These are phyloP conservation scores for Crotalus horridus DNA, from an alignment of 2,113 vertebrate genomes.

Conservation along the genomic window DNA sequence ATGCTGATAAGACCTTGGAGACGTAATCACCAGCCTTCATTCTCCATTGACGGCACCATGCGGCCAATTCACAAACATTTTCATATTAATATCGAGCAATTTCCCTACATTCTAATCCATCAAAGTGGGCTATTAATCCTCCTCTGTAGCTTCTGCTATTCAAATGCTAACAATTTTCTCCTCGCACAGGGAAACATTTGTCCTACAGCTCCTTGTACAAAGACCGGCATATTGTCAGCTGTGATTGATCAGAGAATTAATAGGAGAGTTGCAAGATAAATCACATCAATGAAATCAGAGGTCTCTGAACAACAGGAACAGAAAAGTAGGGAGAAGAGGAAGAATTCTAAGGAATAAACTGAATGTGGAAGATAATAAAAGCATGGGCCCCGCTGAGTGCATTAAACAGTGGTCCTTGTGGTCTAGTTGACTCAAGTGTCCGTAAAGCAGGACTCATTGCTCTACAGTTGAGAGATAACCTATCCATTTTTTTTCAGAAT, in stretches of 20 bases:
- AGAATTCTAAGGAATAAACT: constrained; percentile 76
- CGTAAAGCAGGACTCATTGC: constrained; percentile 33
- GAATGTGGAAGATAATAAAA: constrained; percentile 78
- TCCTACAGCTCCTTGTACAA: constrained; percentile 86
- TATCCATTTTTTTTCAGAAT: background rate
- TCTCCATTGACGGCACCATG: constrained; percentile 73
- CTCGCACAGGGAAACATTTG: constrained; percentile 89
- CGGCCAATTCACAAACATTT: constrained; percentile 90
- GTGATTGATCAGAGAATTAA: constrained; percentile 93
- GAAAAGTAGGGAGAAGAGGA: constrained; percentile 65
- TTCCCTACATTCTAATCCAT: constrained; percentile 98
- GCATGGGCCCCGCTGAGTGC: constrained; percentile 55
- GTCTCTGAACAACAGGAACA: constrained; percentile 39
- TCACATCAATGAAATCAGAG: constrained; percentile 82
- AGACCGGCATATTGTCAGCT: constrained; percentile 85
- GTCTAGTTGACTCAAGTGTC: constrained; percentile 60
- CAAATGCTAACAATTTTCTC: constrained; percentile 91
- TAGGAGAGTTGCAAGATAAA: constrained; percentile 79
- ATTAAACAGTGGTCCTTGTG: constrained; percentile 27
- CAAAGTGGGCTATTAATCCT: constrained; percentile 97
- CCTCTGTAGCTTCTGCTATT: constrained; percentile 79
- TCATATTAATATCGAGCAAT: constrained; percentile 99
- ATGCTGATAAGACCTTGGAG: constrained; percentile 79
- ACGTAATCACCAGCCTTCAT: constrained; percentile 76
- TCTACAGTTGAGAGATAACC: constrained; percentile 1